phyloP scores from a whole-genome alignment of 2,888 invertebrate genomes.

The Caenorhabditis doughertyi region DNA sequence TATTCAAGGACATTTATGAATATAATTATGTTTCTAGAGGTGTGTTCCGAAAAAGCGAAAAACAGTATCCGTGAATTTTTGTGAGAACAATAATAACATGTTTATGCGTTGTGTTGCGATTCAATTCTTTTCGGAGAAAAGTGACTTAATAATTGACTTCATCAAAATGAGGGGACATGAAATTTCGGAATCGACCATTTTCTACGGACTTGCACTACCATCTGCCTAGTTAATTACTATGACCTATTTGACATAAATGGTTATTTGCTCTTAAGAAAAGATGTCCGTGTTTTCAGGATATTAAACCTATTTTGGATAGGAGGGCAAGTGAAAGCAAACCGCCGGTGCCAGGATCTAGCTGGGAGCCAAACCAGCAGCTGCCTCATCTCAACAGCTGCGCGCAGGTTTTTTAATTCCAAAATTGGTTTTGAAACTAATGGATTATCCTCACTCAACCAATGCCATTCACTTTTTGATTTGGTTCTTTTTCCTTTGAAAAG shows the following conservation, averaged over 20 bases:
- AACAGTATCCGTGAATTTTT: constrained; percentile 44
- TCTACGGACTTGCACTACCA: constrained; percentile 44
- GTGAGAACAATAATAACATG: constrained; percentile 32
- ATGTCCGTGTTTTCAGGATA: constrained; percentile 48
- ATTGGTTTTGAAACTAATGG: constrained; percentile 60
- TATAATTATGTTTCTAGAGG: constrained; percentile 37
- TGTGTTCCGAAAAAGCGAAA: constrained; percentile 45
- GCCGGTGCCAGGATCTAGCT: constrained; percentile 48
- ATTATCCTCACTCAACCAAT: constrained; percentile 44
- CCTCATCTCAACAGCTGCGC: constrained; percentile 52
- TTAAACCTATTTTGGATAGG: constrained; percentile 35
- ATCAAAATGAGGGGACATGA: constrained; percentile 22
- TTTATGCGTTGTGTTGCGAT: constrained; percentile 38
- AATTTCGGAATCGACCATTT: constrained; percentile 39
- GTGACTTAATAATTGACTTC: constrained; percentile 57
- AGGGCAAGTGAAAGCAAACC: constrained; percentile 40
- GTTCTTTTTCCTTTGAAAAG: constrained; percentile 8
- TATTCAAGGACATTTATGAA: constrained; percentile 39
- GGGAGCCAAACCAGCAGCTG: constrained; percentile 53
- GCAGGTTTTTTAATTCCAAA: constrained; percentile 63
- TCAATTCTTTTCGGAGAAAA: constrained; percentile 35
- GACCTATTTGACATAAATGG: constrained; percentile 54
- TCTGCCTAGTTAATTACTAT: constrained; percentile 48
- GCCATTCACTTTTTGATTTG: constrained; percentile 48
- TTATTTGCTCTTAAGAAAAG: constrained; percentile 38